phyloP scores from a whole-genome alignment of 2,888 invertebrate genomes.

The Dynastes maya region DNA sequence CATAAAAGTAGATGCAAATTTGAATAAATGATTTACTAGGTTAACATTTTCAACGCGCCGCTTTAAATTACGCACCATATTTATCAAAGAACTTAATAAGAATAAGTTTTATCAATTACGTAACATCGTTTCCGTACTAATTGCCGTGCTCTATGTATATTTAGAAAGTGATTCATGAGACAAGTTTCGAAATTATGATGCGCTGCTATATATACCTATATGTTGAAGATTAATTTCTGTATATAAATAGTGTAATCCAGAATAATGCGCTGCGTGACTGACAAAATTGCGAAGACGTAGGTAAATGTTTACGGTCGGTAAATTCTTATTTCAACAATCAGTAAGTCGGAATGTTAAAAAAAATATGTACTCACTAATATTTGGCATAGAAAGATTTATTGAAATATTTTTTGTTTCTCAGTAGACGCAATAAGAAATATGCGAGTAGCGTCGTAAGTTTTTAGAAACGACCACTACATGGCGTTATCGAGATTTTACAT shows the following conservation, averaged over 20 bases:
- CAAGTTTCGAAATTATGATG: constrained; percentile 46
- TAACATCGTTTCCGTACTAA: constrained; percentile 28
- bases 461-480: too few species aligned
- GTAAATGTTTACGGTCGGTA: constrained; percentile 22
- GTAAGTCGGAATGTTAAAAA: neutral
- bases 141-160: constrained; percentile 23
- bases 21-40: neutral
- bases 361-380: neutral
- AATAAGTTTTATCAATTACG: constrained; percentile 33
- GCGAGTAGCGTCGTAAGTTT: too few species aligned
- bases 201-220: constrained; percentile 17
- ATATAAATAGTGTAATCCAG: constrained; percentile 39
- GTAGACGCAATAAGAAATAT: too few species aligned
- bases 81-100: constrained; percentile 21
- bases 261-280: constrained; percentile 38
- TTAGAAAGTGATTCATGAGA: constrained; percentile 42
- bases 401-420: too few species aligned
- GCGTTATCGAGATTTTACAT: too few species aligned
- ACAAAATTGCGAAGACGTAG: constrained; percentile 35
- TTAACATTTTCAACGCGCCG: neutral
- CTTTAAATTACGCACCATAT: constrained; percentile 13
- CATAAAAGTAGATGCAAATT: neutral
- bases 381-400: neutral
- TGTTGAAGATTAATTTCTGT: constrained; percentile 38
- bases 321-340: constrained; percentile 26